Conservation (phyloP, 2,797 vertebrate species). For the Chaetodon trifasciatus region DNA sequence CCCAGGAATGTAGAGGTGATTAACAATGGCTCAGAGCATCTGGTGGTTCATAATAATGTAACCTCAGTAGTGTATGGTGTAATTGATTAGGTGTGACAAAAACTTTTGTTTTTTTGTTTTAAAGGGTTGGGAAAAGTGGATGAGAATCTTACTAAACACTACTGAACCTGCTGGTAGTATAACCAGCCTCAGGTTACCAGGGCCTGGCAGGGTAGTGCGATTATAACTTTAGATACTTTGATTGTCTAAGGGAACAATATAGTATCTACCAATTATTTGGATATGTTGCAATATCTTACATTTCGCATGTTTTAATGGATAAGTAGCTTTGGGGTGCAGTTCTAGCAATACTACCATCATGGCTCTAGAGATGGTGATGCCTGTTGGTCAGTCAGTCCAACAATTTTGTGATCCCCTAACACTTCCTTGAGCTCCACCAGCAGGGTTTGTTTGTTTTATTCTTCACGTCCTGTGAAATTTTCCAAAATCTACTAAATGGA, state of each 20-base stretch:
- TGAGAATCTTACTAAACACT: neutral
- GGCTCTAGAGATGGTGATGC: neutral
- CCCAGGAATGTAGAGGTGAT: conserved; percentile 38
- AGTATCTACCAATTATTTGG: neutral
- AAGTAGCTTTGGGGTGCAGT: neutral
- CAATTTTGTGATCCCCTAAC: neutral
- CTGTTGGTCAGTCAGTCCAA: neutral
- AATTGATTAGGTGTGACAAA: conserved; percentile 23
- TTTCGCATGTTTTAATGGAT: neutral
- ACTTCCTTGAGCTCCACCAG: no score
- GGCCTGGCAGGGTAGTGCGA: neutral
- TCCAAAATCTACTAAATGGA: no score
- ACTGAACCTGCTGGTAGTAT: neutral
- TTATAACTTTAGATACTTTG: neutral
- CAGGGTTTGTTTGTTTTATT: no score
- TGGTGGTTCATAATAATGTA: conserved; percentile 31
- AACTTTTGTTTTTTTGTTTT: neutral
- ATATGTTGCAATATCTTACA: neutral
- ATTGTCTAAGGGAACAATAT: neutral
- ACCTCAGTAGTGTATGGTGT: neutral
- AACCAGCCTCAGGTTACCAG: no score
- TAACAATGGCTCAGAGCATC: conserved; percentile 45
- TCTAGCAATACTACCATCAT: neutral
- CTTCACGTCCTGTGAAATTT: no score
- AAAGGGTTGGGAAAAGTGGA: neutral